Conservation (phyloP, 2,797 vertebrate genomes). For the Sylvilagus floridanus region DNA sequence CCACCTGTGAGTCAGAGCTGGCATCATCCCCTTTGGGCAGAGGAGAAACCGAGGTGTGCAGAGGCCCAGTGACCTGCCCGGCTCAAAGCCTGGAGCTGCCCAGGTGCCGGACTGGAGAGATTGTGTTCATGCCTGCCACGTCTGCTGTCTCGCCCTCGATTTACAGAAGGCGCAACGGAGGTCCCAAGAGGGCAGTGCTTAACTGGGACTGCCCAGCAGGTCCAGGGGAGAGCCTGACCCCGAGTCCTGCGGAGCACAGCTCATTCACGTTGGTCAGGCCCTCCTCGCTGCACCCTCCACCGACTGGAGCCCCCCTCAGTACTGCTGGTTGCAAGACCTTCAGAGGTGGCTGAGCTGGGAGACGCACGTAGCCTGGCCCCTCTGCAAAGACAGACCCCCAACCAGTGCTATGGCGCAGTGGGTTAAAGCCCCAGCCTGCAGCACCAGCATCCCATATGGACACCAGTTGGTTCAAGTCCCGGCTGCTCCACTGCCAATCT, state of each 20-base stretch:
- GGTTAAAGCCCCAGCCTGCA: too few relatives aligned
- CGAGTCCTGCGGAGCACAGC: background rate
- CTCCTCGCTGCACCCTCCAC: background rate
- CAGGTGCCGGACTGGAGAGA: background rate
- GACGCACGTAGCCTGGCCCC: background rate
- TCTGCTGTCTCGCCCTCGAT: background rate
- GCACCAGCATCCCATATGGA: too few relatives aligned
- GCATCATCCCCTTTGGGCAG: background rate
- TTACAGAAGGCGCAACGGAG: background rate
- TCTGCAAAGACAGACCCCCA: background rate
- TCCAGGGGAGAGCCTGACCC: background rate
- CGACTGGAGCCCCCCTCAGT: background rate
- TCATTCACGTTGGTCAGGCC: background rate
- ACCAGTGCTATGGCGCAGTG: background rate
- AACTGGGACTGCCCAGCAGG: background rate
- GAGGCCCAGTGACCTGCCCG: accelerated
- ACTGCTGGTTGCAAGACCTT: background rate
- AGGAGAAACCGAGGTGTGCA: background rate
- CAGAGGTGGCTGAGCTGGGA: background rate
- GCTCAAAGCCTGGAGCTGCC: background rate
- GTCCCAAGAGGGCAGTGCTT: background rate
- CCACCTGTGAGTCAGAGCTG: background rate
- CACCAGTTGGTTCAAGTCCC: too few relatives aligned
- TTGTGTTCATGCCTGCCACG: background rate
- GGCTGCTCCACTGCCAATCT: too few relatives aligned